Evolutionary conservation across 2,113 vertebrate genomes (phyloP).

Genomic region (Hydropotes inermis): DNA sequence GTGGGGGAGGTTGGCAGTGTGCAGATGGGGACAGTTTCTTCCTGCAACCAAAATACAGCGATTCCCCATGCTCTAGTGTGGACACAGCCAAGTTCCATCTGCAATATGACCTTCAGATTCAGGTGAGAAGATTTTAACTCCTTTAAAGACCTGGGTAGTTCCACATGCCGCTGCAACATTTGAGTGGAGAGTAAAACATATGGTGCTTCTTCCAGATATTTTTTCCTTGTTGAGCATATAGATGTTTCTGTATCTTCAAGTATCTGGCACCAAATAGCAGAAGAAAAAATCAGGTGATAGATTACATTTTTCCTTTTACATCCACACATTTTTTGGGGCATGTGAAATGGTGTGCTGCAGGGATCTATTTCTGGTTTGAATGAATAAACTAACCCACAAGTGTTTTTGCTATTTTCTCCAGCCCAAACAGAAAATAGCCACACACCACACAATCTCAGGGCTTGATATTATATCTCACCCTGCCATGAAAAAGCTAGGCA

Average conservation of each 20-base stretch:
- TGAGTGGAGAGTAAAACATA: not conserved
- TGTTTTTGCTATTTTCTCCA: not conserved
- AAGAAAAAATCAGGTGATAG: not conserved
- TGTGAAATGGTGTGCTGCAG: not conserved
- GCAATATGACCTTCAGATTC: not conserved
- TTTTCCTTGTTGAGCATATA: not conserved
- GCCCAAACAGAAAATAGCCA: not conserved
- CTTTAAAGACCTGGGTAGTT: not conserved
- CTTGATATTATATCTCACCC: not conserved
- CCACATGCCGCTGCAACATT: not conserved
- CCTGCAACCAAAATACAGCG: not conserved
- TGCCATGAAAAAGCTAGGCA: not conserved
- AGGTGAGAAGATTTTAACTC: not conserved
- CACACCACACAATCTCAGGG: not conserved
- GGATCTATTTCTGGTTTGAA: not conserved
- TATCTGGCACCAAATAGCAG: not conserved
- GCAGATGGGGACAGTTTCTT: not conserved
- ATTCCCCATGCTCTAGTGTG: rapidly evolving
- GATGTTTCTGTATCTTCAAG: not conserved
- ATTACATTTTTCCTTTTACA: not conserved
- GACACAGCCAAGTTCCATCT: not conserved
- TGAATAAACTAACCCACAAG: not conserved
- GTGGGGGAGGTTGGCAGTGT: not conserved
- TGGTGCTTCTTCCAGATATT: not conserved
- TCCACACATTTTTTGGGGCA: not conserved